These are phyloP conservation scores for Leptinotarsa texana DNA, from an alignment of 1,140 invertebrate genomes.

Conservation along the genomic window DNA sequence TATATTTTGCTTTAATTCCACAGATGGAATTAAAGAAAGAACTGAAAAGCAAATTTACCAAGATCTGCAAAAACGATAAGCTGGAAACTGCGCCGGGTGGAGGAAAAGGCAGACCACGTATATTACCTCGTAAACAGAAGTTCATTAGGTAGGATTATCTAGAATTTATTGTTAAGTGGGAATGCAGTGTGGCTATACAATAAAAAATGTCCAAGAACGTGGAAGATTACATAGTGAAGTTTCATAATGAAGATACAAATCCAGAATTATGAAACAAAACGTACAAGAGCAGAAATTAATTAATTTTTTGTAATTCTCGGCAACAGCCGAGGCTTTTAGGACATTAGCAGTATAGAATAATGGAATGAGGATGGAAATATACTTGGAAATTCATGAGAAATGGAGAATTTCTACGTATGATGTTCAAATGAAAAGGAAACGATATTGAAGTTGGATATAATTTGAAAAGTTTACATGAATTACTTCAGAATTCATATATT, in stretches of 20 bases:
- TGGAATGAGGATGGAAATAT: too few species aligned
- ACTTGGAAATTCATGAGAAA: too few species aligned
- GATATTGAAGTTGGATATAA: too few species aligned
- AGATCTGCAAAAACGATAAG: neutral
- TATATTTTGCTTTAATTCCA: neutral
- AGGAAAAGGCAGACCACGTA: neutral
- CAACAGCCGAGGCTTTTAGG: too few species aligned
- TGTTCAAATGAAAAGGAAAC: too few species aligned
- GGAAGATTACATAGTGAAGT: neutral
- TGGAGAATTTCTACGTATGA: too few species aligned
- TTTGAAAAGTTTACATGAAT: too few species aligned
- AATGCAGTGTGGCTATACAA: neutral
- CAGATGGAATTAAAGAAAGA: neutral
- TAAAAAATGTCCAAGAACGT: neutral
- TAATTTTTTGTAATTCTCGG: too few species aligned
- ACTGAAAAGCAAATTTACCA: neutral
- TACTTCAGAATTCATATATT: too few species aligned
- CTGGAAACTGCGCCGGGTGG: neutral
- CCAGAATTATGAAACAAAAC: slow-evolving; percentile 6
- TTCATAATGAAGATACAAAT: neutral
- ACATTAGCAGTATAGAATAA: too few species aligned
- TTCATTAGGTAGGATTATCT: slow-evolving; percentile 1
- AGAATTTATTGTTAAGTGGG: slow-evolving; percentile 7
- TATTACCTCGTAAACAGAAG: slow-evolving; percentile 3
- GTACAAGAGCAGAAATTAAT: neutral